These are phyloP conservation scores for Hiodon alosoides DNA, from an alignment of 2,113 vertebrate genomes.

Conservation along the genomic window DNA sequence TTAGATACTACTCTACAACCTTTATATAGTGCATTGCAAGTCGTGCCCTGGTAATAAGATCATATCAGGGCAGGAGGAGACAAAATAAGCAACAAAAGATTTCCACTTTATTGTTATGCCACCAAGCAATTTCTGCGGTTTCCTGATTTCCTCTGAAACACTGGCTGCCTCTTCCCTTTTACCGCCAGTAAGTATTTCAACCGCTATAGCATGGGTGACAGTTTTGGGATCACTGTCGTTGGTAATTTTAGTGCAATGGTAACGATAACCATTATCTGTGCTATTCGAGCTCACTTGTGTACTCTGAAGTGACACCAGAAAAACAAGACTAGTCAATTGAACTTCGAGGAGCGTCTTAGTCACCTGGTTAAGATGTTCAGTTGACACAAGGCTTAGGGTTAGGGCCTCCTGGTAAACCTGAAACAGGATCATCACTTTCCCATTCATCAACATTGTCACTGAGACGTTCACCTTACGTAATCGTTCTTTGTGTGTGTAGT, in stretches of 20 bases:
- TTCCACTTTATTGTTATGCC: not conserved
- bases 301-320: too few species aligned
- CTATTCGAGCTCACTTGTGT: too few species aligned
- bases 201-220: too few species aligned
- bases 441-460: not conserved
- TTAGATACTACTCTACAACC: too few species aligned
- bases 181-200: not conserved
- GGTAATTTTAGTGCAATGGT: too few species aligned
- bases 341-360: too few species aligned
- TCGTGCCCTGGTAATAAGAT: not conserved
- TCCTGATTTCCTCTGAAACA: not conserved
- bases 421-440: not conserved
- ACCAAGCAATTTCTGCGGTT: not conserved
- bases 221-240: too few species aligned
- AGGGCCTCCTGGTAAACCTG: not conserved
- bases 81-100: not conserved
- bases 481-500: not conserved
- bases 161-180: not conserved
- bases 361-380: not conserved
- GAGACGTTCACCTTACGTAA: too few species aligned
- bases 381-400: not conserved
- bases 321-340: too few species aligned
- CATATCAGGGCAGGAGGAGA: not conserved
- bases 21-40: not conserved
- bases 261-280: too few species aligned